These are phyloP conservation scores for Eulemur coronatus DNA, from an alignment of 2,797 vertebrate genomes.

Conservation along the genomic window DNA sequence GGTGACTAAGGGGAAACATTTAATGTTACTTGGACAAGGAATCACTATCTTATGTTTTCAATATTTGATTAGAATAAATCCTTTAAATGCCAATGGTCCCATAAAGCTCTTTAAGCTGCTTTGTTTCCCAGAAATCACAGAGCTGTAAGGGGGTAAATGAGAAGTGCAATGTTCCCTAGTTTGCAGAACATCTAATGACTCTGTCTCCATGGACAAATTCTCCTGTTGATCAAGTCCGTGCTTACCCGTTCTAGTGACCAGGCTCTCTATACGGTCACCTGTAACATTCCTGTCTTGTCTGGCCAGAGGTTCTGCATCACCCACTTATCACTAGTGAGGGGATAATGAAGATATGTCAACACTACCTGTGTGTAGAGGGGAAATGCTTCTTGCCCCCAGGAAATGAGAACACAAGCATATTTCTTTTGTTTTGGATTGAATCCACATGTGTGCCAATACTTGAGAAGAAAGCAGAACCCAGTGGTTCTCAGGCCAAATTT, in stretches of 20 bases:
- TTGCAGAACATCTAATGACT: neutral
- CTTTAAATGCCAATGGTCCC: neutral
- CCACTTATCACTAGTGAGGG: neutral
- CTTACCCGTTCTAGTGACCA: neutral
- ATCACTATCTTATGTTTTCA: neutral
- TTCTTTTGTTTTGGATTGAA: neutral
- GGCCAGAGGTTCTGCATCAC: neutral
- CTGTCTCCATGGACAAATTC: neutral
- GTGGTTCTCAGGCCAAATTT: neutral
- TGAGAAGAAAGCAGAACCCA: neutral
- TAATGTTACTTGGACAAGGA: neutral
- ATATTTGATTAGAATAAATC: neutral
- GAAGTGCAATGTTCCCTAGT: neutral
- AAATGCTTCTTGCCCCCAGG: neutral
- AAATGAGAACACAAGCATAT: neutral
- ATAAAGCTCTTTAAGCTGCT: neutral
- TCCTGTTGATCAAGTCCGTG: neutral
- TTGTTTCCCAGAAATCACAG: slow-evolving; percentile 7
- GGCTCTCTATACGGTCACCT: neutral
- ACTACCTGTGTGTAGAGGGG: neutral
- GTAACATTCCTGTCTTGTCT: neutral
- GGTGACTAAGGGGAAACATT: neutral
- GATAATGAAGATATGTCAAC: neutral
- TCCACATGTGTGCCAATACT: neutral
- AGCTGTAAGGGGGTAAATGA: neutral